phyloP scores from a whole-genome alignment of 2,797 vertebrate species.

The Chiloscyllium punctatum region DNA sequence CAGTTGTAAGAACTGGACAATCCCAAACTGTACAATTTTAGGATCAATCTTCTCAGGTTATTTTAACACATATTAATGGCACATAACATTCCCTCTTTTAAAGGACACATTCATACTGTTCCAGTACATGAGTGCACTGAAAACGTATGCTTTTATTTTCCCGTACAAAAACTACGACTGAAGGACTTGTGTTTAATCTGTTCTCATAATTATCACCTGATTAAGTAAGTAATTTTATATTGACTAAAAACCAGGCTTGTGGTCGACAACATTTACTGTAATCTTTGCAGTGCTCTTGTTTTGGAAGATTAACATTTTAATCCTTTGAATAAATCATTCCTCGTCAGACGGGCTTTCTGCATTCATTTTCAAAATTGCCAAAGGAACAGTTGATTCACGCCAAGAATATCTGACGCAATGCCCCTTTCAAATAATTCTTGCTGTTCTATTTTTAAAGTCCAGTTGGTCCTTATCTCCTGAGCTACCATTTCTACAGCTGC shows the following conservation, averaged over 20 bases:
- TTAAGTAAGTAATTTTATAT: neutral
- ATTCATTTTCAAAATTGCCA: neutral
- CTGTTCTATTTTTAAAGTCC: neutral
- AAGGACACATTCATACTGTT: neutral
- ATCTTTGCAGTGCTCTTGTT: neutral
- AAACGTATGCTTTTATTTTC: neutral
- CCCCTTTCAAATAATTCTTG: neutral
- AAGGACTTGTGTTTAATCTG: neutral
- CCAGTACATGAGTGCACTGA: neutral
- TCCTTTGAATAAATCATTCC: neutral
- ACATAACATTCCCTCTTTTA: neutral
- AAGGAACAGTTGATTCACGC: neutral
- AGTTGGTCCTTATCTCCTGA: constrained; percentile 38
- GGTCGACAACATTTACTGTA: neutral
- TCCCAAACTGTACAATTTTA: neutral
- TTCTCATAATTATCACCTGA: neutral
- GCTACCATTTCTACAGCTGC: constrained; percentile 34
- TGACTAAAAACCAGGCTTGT: neutral
- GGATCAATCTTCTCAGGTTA: neutral
- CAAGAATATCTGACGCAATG: neutral
- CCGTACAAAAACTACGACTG: neutral
- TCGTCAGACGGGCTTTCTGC: neutral
- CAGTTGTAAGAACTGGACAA: neutral
- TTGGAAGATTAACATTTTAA: neutral
- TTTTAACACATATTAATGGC: neutral